Conservation (phyloP, 1,140 invertebrate species). For the Atta cephalotes region DNA sequence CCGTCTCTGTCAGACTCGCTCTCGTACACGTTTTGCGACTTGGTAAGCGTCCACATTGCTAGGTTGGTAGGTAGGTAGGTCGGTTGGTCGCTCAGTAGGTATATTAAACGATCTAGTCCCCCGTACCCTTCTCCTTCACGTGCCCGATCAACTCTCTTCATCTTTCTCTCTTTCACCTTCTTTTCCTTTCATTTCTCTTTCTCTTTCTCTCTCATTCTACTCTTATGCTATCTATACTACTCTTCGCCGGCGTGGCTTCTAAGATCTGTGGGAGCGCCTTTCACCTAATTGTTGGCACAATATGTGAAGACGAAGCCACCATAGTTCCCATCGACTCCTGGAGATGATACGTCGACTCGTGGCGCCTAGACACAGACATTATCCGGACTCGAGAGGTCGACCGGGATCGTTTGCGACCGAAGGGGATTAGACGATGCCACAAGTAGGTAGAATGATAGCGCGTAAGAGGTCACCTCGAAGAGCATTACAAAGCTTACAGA, state of each 20-base stretch:
- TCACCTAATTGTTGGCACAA: slow-evolving; percentile 86
- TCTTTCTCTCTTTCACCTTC: slow-evolving; percentile 29
- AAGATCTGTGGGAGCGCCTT: slow-evolving; percentile 84
- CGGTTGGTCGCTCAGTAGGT: slow-evolving; percentile 76
- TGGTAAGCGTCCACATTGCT: slow-evolving; percentile 76
- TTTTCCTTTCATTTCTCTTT: not conserved
- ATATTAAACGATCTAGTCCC: slow-evolving; percentile 83
- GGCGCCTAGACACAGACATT: slow-evolving; percentile 65
- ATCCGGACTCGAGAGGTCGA: slow-evolving; percentile 57
- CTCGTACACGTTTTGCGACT: slow-evolving; percentile 74
- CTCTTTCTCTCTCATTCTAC: slow-evolving; percentile 14
- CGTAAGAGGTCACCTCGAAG: slow-evolving; percentile 52
- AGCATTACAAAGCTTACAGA: not conserved
- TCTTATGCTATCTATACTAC: not conserved
- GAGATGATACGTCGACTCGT: slow-evolving; percentile 74
- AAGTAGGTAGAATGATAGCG: slow-evolving; percentile 53
- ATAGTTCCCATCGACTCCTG: slow-evolving; percentile 85
- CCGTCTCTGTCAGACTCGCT: slow-evolving; percentile 68
- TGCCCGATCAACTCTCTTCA: slow-evolving; percentile 1
- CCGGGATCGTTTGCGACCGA: slow-evolving; percentile 33
- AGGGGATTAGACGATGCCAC: slow-evolving; percentile 3
- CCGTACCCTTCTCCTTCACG: slow-evolving; percentile 56
- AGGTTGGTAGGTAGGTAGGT: slow-evolving; percentile 78
- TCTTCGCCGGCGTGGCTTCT: slow-evolving; percentile 55
- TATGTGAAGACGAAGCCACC: slow-evolving; percentile 85